These are phyloP conservation scores for Ophioderma brevispina DNA, from an alignment of 35 echinoderm and acorn worm species.

Conservation along the genomic window DNA sequence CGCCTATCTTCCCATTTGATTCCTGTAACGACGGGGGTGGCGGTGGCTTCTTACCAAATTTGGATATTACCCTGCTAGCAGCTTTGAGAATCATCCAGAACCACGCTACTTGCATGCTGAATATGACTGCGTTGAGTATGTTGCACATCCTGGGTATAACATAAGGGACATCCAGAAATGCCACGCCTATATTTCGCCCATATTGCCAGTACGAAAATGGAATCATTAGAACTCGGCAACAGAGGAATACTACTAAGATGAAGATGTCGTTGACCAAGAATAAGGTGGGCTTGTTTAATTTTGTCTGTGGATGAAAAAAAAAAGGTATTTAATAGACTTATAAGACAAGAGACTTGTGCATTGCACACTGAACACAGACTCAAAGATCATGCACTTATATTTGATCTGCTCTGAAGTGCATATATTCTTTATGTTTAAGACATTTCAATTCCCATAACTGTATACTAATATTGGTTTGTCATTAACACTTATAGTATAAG, in stretches of 20 bases:
- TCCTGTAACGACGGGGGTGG: not conserved
- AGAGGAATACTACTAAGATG: not conserved
- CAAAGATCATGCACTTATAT: no score
- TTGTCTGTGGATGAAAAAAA: not conserved
- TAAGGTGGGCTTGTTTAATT: not conserved
- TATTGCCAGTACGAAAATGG: not conserved
- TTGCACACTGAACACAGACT: no score
- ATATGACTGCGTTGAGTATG: not conserved
- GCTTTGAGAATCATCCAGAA: not conserved
- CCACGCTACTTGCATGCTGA: not conserved
- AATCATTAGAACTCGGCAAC: not conserved
- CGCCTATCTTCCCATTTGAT: not conserved
- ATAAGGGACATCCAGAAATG: not conserved
- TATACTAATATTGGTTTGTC: no score
- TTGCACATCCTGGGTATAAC: not conserved
- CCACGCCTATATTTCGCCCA: not conserved
- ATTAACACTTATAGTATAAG: no score
- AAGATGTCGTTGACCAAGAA: not conserved
- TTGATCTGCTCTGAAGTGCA: no score
- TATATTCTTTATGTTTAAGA: no score
- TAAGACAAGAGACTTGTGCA: no score
- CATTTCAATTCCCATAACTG: no score
- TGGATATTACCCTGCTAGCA: not conserved
- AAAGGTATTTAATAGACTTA: no score
- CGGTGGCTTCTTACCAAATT: not conserved